Percentiles rank a stretch among this genome's conserved stretches.
Evolutionary conservation across 2,888 invertebrate genomes (phyloP).

Genomic region (Dasysyrphus albostriatus): DNA sequence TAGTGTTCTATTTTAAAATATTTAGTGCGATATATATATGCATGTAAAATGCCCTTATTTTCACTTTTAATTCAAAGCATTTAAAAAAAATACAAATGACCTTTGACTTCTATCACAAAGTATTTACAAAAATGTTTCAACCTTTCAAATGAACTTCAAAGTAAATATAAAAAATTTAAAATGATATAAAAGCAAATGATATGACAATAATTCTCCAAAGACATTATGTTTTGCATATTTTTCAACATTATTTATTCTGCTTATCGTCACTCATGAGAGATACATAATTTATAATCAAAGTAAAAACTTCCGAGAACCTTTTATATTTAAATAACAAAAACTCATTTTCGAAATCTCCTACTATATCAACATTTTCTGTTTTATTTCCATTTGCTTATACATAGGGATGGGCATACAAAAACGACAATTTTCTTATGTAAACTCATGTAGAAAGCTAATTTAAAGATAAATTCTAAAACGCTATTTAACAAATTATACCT

Average conservation of each 20-base stretch:
- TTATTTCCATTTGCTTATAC: not conserved
- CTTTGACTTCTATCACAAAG: too few species aligned
- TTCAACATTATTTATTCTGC: not conserved
- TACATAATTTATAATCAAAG: not conserved
- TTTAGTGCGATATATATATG: too few species aligned
- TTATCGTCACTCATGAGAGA: not conserved
- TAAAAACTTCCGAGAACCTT: not conserved
- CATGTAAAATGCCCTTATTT: too few species aligned
- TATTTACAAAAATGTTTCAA: not conserved
- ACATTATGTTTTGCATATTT: not conserved
- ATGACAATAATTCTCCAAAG: constrained; percentile 2
- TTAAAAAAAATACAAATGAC: too few species aligned
- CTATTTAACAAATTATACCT: constrained; percentile 57
- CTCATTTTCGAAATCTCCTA: not conserved
- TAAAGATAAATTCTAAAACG: constrained; percentile 32
- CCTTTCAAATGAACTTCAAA: not conserved
- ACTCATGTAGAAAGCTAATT: constrained; percentile 37
- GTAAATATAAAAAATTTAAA: not conserved
- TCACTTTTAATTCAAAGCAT: too few species aligned
- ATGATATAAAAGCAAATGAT: not conserved
- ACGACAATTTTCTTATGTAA: not conserved
- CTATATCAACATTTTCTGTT: not conserved
- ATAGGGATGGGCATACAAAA: not conserved
- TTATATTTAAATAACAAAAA: not conserved
- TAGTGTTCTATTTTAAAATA: too few species aligned